A percentile compares a stretch with the other conserved stretches of the same genome.
These are phyloP conservation scores for Coranthus polyacanthus DNA, from an alignment of 2,797 vertebrate genomes.

Conservation along the genomic window DNA sequence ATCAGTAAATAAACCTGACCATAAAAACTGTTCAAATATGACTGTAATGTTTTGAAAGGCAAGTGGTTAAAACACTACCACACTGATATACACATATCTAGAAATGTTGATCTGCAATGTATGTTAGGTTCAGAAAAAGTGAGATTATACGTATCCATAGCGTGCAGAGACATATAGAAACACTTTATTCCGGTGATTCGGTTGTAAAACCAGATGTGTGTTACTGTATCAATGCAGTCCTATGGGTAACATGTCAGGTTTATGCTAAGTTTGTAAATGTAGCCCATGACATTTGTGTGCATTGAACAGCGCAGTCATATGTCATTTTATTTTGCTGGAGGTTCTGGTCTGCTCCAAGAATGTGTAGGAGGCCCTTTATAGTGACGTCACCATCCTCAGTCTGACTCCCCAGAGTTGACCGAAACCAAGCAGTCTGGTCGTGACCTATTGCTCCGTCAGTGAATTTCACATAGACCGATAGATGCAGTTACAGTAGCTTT, in stretches of 20 bases:
- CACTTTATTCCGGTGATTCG: too few species aligned
- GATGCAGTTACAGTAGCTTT: conserved; percentile 17
- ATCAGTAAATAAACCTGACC: too few species aligned
- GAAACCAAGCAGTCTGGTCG: conserved; percentile 40
- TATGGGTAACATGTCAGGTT: conserved; percentile 53
- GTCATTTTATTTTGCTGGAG: conserved; percentile 65
- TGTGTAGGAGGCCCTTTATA: conserved; percentile 60
- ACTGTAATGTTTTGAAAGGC: too few species aligned
- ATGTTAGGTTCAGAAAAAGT: too few species aligned
- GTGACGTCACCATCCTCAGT: conserved; percentile 70
- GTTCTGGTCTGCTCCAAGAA: conserved; percentile 55
- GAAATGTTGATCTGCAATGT: too few species aligned
- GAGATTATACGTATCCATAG: too few species aligned
- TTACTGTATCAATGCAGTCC: conserved; percentile 30
- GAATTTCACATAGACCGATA: conserved; percentile 26
- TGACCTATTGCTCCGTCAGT: conserved; percentile 39
- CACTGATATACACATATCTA: too few species aligned
- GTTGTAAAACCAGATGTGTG: conserved; percentile 67
- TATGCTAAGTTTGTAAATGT: conserved; percentile 50
- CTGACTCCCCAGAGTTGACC: conserved; percentile 63
- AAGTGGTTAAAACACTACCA: too few species aligned
- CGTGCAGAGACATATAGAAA: too few species aligned
- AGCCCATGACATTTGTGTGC: conserved; percentile 61
- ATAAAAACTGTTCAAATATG: too few species aligned
- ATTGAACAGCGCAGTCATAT: conserved; percentile 42